Evolutionary conservation across 2,113 vertebrate species (phyloP).

Genomic region (Corythoichthys haematopterus): DNA sequence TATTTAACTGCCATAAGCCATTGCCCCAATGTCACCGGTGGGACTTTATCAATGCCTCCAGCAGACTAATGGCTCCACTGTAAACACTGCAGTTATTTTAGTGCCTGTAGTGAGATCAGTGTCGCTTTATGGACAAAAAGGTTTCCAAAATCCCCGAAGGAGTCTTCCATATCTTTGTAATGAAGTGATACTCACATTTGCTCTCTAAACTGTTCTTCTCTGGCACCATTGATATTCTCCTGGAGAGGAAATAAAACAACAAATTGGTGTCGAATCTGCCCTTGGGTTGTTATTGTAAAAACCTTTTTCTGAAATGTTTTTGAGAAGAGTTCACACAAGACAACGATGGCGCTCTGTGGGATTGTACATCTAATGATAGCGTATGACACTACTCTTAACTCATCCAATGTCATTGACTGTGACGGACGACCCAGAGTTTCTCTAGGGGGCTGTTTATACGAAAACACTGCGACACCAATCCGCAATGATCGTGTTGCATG

Average conservation of each 20-base stretch:
- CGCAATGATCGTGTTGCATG: too few relatives aligned
- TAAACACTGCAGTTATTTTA: conserved; percentile 31
- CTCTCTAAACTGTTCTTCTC: conserved; percentile 27
- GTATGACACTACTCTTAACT: not conserved
- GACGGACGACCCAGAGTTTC: too few relatives aligned
- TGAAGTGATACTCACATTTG: conserved; percentile 30
- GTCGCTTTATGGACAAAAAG: conserved; percentile 33
- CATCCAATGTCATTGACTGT: too few relatives aligned
- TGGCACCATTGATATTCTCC: conserved; percentile 25
- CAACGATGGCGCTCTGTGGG: conserved; percentile 42
- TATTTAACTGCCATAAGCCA: not conserved
- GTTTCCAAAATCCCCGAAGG: conserved; percentile 28
- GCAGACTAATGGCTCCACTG: conserved; percentile 11
- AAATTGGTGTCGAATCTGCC: conserved; percentile 53
- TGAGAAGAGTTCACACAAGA: conserved; percentile 45
- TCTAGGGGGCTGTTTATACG: too few relatives aligned
- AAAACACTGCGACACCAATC: too few relatives aligned
- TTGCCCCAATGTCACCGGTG: conserved; percentile 5
- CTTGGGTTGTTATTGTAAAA: conserved; percentile 52
- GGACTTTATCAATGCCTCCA: conserved; percentile 12
- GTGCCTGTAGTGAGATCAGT: conserved; percentile 34
- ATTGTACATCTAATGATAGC: not conserved
- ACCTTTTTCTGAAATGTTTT: conserved; percentile 43
- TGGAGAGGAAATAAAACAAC: conserved; percentile 25
- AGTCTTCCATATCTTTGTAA: conserved; percentile 40